These are phyloP conservation scores for Helleia helle DNA, from an alignment of 2,888 invertebrate genomes.

Conservation along the genomic window DNA sequence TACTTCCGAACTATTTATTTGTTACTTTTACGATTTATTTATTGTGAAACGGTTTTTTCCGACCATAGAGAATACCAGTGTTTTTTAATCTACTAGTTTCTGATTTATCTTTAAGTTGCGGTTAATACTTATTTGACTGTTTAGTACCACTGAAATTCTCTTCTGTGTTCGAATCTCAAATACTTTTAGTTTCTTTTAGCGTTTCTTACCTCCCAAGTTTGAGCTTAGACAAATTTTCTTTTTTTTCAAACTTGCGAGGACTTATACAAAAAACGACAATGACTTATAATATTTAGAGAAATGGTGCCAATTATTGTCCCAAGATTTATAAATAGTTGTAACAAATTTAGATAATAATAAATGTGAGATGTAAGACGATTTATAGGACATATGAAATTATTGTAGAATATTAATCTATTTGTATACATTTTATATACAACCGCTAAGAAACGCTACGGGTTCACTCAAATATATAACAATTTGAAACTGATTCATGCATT, in stretches of 20 bases:
- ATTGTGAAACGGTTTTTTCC: conserved; percentile 29
- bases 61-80: conserved; percentile 44
- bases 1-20: conserved; percentile 61
- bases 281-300: conserved; percentile 28
- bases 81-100: conserved; percentile 26
- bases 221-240: conserved; percentile 11
- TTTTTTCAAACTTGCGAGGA: conserved; percentile 13
- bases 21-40: conserved; percentile 49
- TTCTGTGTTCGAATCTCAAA: conserved; percentile 62
- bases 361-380: conserved; percentile 37
- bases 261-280: conserved; percentile 14
- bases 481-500: conserved; percentile 44
- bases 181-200: conserved; percentile 43
- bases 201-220: conserved; percentile 38
- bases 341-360: conserved; percentile 34
- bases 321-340: conserved; percentile 41
- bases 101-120: conserved; percentile 52
- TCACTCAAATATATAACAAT: conserved; percentile 69
- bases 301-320: conserved; percentile 55
- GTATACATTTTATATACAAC: conserved; percentile 63
- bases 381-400: conserved; percentile 44
- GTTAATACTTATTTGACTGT: conserved; percentile 62
- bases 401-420: conserved; percentile 49
- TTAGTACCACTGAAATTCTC: conserved; percentile 42
- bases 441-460: conserved; percentile 74